A percentile compares a stretch with the other conserved stretches of the same genome.
These are phyloP conservation scores for Amblyopsis rosae DNA, from an alignment of 2,113 vertebrate species.

Conservation along the genomic window DNA sequence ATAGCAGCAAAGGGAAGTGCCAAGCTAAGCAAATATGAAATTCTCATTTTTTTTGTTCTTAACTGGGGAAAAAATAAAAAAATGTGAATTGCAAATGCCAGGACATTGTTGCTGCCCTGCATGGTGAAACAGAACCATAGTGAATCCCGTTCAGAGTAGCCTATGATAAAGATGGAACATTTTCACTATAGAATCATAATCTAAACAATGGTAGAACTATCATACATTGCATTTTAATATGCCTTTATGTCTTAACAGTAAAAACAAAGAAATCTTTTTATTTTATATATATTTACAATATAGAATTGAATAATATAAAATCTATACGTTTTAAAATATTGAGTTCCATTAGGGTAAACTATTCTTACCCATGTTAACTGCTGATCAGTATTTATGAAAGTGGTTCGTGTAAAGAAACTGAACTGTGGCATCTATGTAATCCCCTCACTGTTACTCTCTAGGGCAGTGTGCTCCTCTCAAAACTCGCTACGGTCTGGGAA, in stretches of 20 bases:
- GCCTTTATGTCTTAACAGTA: background rate
- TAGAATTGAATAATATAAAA: too few relatives aligned
- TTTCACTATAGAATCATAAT: background rate
- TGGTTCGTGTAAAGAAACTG: too few relatives aligned
- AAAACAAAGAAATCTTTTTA: too few relatives aligned
- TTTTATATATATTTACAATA: background rate
- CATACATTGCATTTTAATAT: slow-evolving; percentile 23
- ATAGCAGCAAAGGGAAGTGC: slow-evolving; percentile 33
- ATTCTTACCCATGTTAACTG: too few relatives aligned
- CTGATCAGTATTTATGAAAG: too few relatives aligned
- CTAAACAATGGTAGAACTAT: slow-evolving; percentile 16
- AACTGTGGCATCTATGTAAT: slow-evolving; percentile 4
- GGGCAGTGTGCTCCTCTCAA: slow-evolving; percentile 34
- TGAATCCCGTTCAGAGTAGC: background rate
- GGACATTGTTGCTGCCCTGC: background rate
- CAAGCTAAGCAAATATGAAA: slow-evolving; percentile 34
- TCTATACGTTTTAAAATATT: too few relatives aligned
- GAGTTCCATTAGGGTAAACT: too few relatives aligned
- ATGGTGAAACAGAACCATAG: background rate
- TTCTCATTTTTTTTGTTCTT: background rate
- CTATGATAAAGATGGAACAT: background rate
- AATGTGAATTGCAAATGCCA: background rate
- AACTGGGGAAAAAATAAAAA: background rate
- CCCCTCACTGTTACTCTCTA: slow-evolving; percentile 14
- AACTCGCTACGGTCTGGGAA: slow-evolving; percentile 41